Conservation (phyloP, 1,140 invertebrate species). For the Apis cerana region DNA sequence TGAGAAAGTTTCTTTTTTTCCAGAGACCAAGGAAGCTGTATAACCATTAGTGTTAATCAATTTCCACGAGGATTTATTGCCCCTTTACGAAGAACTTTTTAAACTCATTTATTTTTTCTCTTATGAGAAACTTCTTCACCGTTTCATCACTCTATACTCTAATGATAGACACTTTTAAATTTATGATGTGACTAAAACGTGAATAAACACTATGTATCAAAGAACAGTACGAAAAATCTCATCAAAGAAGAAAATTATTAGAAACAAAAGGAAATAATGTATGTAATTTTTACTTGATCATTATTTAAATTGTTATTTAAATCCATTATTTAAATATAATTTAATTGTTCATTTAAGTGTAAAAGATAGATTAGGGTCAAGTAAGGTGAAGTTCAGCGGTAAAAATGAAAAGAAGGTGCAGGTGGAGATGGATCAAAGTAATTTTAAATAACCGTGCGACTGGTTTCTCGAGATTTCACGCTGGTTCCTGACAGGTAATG, state of each 20-base stretch:
- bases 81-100: not conserved
- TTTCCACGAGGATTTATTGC: constrained; percentile 17
- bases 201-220: not conserved
- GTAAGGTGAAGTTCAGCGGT: constrained; percentile 25
- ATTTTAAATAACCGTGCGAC: constrained; percentile 49
- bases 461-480: constrained; percentile 57
- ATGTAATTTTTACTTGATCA: not conserved
- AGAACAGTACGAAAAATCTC: not conserved
- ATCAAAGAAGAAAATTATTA: not conserved
- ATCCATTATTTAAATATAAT: not conserved
- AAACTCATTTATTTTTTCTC: not conserved
- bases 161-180: not conserved
- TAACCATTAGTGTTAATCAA: constrained; percentile 11
- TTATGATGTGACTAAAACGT: not conserved
- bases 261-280: too few relatives aligned
- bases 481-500: constrained; percentile 41
- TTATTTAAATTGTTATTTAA: not conserved
- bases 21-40: not conserved
- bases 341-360: not conserved
- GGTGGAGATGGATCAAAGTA: constrained; percentile 25
- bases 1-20: not conserved
- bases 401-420: constrained; percentile 30
- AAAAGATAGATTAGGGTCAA: not conserved
- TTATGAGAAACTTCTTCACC: not conserved
- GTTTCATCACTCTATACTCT: not conserved